Evolutionary conservation across 2,797 vertebrate species (phyloP).

Genomic region (Petrocephalus schoutedeni): DNA sequence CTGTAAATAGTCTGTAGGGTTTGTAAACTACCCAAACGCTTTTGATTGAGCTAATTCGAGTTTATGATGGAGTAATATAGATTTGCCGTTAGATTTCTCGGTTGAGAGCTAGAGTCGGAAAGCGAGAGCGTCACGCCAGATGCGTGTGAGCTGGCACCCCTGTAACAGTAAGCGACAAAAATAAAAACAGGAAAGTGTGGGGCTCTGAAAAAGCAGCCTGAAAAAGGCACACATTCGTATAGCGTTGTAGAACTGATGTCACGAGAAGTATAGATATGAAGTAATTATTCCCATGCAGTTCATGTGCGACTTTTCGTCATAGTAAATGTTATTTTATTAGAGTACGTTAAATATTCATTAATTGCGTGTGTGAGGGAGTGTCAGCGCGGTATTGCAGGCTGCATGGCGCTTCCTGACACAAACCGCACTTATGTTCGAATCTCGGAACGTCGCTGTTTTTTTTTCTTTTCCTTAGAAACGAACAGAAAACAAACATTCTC

Average conservation of each 20-base stretch:
- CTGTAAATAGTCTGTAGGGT: not conserved
- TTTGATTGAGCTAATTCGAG: not conserved
- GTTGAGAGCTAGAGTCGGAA: not conserved
- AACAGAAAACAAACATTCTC: not conserved
- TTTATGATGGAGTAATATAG: not conserved
- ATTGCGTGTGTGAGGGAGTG: not conserved
- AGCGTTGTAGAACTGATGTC: not conserved
- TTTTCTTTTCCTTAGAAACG: conserved; percentile 11
- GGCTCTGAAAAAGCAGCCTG: not conserved
- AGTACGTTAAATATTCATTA: not conserved
- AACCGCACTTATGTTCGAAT: not conserved
- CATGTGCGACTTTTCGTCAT: not conserved
- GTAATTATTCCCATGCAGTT: not conserved
- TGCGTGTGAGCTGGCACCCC: not conserved
- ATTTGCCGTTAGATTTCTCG: not conserved
- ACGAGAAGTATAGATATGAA: not conserved
- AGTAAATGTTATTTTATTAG: not conserved
- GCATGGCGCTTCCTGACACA: not conserved
- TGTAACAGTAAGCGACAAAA: not conserved
- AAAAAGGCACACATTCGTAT: not conserved
- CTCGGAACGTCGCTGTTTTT: not conserved
- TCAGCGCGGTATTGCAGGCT: not conserved
- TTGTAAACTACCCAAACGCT: not conserved
- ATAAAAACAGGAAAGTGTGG: not conserved
- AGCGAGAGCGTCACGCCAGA: not conserved